Percentiles rank a stretch among this genome's conserved stretches.
Conservation (phyloP, 2,888 invertebrate species). For the Luperina nickerlii region DNA sequence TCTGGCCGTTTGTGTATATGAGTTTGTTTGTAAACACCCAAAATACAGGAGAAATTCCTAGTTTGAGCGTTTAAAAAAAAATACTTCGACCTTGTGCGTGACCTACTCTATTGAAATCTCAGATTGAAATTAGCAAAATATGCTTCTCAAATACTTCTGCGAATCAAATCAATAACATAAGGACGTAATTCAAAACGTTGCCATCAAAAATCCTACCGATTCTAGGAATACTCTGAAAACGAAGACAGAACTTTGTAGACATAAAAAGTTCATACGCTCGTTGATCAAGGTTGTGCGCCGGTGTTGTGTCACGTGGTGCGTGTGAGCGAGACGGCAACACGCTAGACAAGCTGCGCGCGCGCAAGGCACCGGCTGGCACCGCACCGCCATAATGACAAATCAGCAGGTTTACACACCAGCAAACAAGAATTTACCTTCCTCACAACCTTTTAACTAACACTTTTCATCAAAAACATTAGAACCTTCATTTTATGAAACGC, state of each 20-base stretch:
- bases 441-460: conserved; percentile 49
- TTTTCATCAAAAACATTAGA: conserved; percentile 45
- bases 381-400: conserved; percentile 69
- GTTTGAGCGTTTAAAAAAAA: too few species aligned
- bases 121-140: neutral
- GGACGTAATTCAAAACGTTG: conserved; percentile 21
- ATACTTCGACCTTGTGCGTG: neutral
- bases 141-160: conserved; percentile 15
- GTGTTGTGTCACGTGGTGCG: conserved; percentile 66
- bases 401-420: conserved; percentile 66
- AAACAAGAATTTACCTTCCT: conserved; percentile 48
- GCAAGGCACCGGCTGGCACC: conserved; percentile 81
- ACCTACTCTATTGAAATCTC: neutral
- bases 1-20: too few species aligned
- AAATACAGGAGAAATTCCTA: too few species aligned
- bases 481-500: conserved; percentile 43
- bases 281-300: conserved; percentile 67
- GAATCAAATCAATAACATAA: conserved; percentile 1
- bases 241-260: conserved; percentile 60
- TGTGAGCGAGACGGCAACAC: conserved; percentile 58
- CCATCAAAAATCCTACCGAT: conserved; percentile 18
- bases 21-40: too few species aligned
- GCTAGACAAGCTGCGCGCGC: conserved; percentile 69
- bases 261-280: conserved; percentile 63
- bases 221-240: conserved; percentile 40